Conservation (phyloP, 2,888 invertebrate genomes). For the Nemoura dubitans region DNA sequence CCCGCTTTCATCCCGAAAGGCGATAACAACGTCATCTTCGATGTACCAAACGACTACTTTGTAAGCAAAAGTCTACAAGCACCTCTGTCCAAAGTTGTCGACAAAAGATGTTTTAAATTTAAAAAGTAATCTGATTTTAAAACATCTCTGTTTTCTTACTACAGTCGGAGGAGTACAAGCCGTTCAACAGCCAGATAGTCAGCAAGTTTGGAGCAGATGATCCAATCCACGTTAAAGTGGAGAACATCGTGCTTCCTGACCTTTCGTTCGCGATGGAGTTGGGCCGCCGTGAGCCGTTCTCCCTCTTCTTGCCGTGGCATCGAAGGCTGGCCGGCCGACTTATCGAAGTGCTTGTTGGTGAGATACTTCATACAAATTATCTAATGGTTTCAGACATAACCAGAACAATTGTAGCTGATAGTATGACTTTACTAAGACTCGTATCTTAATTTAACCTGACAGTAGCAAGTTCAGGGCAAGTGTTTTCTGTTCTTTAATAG, state of each 20-base stretch:
- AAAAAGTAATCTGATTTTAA: neutral
- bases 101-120: neutral
- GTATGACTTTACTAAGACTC: no score
- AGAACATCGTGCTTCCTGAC: conserved; percentile 68
- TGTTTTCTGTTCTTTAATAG: no score
- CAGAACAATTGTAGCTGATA: no score
- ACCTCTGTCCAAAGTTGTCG: conserved; percentile 51
- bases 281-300: conserved; percentile 73
- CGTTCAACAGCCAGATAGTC: conserved; percentile 30
- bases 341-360: conserved; percentile 74
- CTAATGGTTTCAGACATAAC: no score
- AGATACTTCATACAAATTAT: no score
- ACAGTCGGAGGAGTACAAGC: conserved; percentile 43
- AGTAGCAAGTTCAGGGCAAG: no score
- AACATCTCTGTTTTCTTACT: neutral
- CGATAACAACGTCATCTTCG: conserved; percentile 62
- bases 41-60: conserved; percentile 71
- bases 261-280: conserved; percentile 69
- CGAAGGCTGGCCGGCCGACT: conserved; percentile 75
- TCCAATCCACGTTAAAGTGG: conserved; percentile 58
- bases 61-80: conserved; percentile 61
- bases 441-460: no score
- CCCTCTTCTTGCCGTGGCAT: conserved; percentile 77
- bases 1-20: conserved; percentile 32
- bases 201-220: conserved; percentile 44